Evolutionary conservation across 1,140 invertebrate species (phyloP), one percentile per base, ranked within the genome.

Genomic region (Limonius californicus): DNA sequence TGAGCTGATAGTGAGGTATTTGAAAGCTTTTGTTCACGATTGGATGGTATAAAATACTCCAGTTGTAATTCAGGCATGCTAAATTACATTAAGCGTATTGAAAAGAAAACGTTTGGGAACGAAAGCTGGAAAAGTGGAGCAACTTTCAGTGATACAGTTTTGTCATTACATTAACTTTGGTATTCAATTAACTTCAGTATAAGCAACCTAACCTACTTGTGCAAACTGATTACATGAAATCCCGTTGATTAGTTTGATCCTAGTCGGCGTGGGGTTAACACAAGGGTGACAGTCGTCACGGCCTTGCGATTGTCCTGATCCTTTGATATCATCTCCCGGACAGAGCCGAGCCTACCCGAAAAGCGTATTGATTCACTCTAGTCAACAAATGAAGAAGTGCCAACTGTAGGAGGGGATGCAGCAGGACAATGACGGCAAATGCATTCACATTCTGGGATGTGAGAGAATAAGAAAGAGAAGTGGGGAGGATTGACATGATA

Each of bases 371-470:
- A 68, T 68, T 66, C 59, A 47, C 57, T 16, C 21, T 57, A 62
- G 65, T 68, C 60, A 61, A 61, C 67, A 66, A 68, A 68, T 68
- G 67, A 68, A 66, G 67, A 68, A 68, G 63, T 65, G 64, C 59
- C 54, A 59, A 59, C 30, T 62, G 50, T 14, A 20, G 14, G 63
- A 8, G 57, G 63, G 66, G 66, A 63, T 43, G 39, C 27, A 53
- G 53, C 45, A 57, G 42, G 53, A 64, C 63, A 64, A 43, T 60
- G 58, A 64, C 50, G 54, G 39, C 60, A 61, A 42, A 56, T 47
- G 32, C 16, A 19, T 47, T n/a, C 39, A 53, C 43, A 20, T 35
- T 16, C 59, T 57, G 14, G 19, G 45, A 27, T 42, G 42, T 23
- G 50, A 63, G 43, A 55, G 61, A 60, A 55, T 18, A 35, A 23